phyloP scores from a whole-genome alignment of 1,140 invertebrate species.

The Drosophila kepulauana region DNA sequence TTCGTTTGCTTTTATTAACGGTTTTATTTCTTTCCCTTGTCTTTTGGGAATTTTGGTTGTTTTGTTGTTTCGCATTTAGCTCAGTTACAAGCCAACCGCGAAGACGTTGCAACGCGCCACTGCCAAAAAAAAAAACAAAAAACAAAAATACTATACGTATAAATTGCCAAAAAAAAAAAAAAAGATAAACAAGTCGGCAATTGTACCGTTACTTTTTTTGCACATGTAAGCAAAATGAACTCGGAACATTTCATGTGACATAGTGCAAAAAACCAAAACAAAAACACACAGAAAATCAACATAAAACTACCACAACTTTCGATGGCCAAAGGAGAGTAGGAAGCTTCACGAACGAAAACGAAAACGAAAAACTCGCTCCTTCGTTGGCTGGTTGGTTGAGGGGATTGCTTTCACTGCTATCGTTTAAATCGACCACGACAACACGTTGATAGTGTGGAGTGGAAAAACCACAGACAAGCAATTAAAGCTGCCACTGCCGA shows the following conservation, averaged over 20 bases:
- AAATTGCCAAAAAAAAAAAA: constrained; percentile 5
- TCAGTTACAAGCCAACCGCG: constrained; percentile 72
- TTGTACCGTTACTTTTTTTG: constrained; percentile 21
- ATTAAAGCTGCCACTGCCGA: constrained; percentile 62
- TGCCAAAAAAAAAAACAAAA: background rate
- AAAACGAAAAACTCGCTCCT: background rate
- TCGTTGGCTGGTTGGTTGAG: constrained; percentile 9
- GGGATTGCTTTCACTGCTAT: constrained; percentile 70
- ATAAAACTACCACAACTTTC: background rate
- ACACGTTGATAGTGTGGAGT: constrained; percentile 39
- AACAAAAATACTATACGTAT: too few relatives aligned
- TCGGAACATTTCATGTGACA: constrained; percentile 28
- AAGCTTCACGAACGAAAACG: constrained; percentile 3
- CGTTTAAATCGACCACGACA: constrained; percentile 52
- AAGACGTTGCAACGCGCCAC: constrained; percentile 65
- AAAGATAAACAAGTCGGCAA: background rate
- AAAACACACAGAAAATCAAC: background rate
- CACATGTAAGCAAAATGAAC: constrained; percentile 27
- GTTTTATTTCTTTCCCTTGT: background rate
- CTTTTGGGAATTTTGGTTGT: constrained; percentile 29
- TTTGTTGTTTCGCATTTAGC: constrained; percentile 27
- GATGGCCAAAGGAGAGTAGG: constrained; percentile 32
- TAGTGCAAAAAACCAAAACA: constrained; percentile 18
- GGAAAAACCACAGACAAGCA: constrained; percentile 74
- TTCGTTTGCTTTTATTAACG: constrained; percentile 19